Percentiles rank a stretch among this genome's conserved stretches.
phyloP scores from a whole-genome alignment of 2,113 vertebrate species.

The Paraplagusia blochii region DNA sequence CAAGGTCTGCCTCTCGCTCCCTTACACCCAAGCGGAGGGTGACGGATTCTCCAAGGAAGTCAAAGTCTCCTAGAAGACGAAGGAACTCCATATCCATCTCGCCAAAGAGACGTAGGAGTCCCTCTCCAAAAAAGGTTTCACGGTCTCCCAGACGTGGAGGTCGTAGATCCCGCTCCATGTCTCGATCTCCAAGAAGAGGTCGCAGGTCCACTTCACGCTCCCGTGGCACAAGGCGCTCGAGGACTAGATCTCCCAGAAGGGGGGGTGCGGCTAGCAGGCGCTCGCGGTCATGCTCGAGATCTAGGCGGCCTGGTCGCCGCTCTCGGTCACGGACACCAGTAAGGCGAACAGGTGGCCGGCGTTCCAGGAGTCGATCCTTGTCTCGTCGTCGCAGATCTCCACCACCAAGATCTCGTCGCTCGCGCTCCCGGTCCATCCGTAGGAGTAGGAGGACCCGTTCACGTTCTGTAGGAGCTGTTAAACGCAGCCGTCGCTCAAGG shows the following conservation, averaged over 20 bases:
- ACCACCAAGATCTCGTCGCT: constrained; percentile 62
- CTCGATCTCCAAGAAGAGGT: constrained; percentile 60
- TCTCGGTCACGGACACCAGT: constrained; percentile 65
- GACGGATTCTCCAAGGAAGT: constrained; percentile 67
- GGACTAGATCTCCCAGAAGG: constrained; percentile 64
- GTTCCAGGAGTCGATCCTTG: constrained; percentile 68
- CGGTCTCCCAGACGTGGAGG: constrained; percentile 58
- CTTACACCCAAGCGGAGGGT: constrained; percentile 63
- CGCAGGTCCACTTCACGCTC: constrained; percentile 67
- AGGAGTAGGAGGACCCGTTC: constrained; percentile 71
- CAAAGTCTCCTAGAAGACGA: constrained; percentile 63
- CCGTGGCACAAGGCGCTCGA: constrained; percentile 63
- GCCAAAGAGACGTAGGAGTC: constrained; percentile 50
- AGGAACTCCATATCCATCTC: constrained; percentile 53
- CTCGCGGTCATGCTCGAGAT: constrained; percentile 73
- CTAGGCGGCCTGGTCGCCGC: constrained; percentile 62
- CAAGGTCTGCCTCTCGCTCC: constrained; percentile 61
- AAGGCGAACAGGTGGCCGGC: constrained; percentile 60
- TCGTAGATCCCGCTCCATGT: constrained; percentile 55
- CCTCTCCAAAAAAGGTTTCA: constrained; percentile 53
- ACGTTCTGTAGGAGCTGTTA: constrained; percentile 66
- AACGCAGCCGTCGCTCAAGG: constrained; percentile 66
- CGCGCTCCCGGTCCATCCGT: constrained; percentile 66
- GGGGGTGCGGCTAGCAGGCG: constrained; percentile 50
- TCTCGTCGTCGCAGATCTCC: constrained; percentile 68